Conservation (phyloP, 2,888 invertebrate genomes). For the Carabus problematicus region DNA sequence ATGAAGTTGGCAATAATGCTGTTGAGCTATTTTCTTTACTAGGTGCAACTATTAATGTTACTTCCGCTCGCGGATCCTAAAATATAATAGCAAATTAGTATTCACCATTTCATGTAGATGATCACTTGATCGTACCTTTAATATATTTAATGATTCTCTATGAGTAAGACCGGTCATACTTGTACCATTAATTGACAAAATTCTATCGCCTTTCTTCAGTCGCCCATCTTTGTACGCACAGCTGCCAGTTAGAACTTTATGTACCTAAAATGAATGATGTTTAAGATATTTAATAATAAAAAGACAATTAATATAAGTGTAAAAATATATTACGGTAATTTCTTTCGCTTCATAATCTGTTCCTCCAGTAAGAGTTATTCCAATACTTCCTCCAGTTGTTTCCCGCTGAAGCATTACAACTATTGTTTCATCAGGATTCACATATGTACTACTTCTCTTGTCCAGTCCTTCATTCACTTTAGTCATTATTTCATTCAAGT, state of each 20-base stretch:
- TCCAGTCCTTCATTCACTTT: conserved; percentile 72
- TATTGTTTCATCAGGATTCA: conserved; percentile 31
- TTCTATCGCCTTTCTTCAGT: conserved; percentile 85
- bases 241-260: conserved; percentile 85
- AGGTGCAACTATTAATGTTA: conserved; percentile 49
- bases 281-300: no score
- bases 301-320: conserved; percentile 15
- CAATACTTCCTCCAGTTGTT: conserved; percentile 76
- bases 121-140: conserved; percentile 73
- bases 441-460: conserved; percentile 55
- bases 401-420: conserved; percentile 74
- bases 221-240: conserved; percentile 87
- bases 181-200: conserved; percentile 87
- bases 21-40: conserved; percentile 29
- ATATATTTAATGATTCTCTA: conserved; percentile 82
- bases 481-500: conserved; percentile 70
- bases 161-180: conserved; percentile 85
- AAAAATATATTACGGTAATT: conserved; percentile 73
- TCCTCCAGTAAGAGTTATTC: conserved; percentile 88
- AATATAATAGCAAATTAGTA: conserved; percentile 30
- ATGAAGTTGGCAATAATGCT: conserved; percentile 8
- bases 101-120: background rate
- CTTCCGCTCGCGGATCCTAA: conserved; percentile 50
- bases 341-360: conserved; percentile 91
- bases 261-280: conserved; percentile 67